These are phyloP conservation scores for Corythoichthys haematopterus DNA, from an alignment of 2,113 vertebrate species.

Conservation along the genomic window DNA sequence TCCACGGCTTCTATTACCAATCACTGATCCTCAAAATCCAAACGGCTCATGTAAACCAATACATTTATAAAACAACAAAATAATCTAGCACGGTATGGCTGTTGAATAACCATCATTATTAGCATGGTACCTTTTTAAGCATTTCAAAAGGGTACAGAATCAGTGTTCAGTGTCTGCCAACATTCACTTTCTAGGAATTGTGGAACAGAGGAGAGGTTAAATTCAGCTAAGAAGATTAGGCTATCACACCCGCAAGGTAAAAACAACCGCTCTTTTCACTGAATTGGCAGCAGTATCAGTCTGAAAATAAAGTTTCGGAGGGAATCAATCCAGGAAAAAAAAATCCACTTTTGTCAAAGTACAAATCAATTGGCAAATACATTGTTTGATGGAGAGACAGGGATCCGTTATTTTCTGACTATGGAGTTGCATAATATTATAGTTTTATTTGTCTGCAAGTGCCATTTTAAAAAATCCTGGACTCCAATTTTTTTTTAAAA, in stretches of 20 bases:
- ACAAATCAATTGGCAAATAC: too few species aligned
- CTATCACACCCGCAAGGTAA: not conserved
- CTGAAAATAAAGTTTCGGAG: not conserved
- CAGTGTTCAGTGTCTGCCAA: not conserved
- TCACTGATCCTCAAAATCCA: too few species aligned
- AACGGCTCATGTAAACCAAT: too few species aligned
- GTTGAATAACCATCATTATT: not conserved
- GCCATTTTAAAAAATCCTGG: too few species aligned
- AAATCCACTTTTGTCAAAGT: too few species aligned
- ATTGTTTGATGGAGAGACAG: too few species aligned
- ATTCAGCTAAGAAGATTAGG: not conserved
- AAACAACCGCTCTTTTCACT: not conserved
- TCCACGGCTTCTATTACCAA: too few species aligned
- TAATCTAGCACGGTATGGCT: not conserved
- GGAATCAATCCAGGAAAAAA: too few species aligned
- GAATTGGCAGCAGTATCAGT: not conserved
- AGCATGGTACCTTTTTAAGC: not conserved
- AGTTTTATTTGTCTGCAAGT: too few species aligned
- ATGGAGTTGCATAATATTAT: too few species aligned
- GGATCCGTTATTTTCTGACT: too few species aligned
- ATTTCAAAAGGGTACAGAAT: not conserved
- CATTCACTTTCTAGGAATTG: conserved; percentile 19
- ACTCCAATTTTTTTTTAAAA: too few species aligned
- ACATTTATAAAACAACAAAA: not conserved
- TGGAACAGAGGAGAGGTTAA: conserved; percentile 18